Conservation (phyloP, 2,888 invertebrate species). For the Erpobdella octoculata region DNA sequence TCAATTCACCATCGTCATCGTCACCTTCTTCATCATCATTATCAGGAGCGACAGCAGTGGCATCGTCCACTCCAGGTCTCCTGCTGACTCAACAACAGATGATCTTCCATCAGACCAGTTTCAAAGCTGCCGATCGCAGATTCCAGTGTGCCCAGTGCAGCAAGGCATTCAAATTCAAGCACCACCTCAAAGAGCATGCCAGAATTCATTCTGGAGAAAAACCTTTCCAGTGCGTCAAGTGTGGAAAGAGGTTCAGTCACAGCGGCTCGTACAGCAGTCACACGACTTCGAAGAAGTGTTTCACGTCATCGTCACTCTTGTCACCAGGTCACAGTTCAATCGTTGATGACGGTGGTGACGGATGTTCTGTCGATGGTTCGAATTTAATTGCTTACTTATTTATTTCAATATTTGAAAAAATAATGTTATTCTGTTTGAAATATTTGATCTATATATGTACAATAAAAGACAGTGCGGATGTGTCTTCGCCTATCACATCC, state of each 20-base stretch:
- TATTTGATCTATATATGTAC: too few relatives aligned
- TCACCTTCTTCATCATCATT: too few relatives aligned
- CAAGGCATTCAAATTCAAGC: constrained; percentile 99
- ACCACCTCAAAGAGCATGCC: constrained; percentile 97
- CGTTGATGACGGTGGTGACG: not conserved
- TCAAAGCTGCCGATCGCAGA: not conserved
- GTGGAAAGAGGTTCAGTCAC: constrained; percentile 96
- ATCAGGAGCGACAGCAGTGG: too few relatives aligned
- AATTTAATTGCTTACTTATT: not conserved
- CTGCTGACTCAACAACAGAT: too few relatives aligned
- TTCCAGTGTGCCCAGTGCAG: constrained; percentile 90
- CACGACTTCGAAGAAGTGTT: constrained; percentile 30
- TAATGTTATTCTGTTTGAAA: too few relatives aligned
- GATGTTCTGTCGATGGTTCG: not conserved
- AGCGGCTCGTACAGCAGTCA: constrained; percentile 49
- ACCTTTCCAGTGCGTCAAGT: constrained; percentile 89
- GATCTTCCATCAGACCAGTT: not conserved
- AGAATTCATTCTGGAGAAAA: constrained; percentile 82
- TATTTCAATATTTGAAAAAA: not conserved
- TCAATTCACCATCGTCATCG: too few relatives aligned
- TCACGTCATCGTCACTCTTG: not conserved
- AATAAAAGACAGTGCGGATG: too few relatives aligned
- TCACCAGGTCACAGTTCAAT: not conserved
- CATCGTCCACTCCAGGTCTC: too few relatives aligned
- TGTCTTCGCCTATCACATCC: too few relatives aligned